phyloP scores from a whole-genome alignment of 2,888 invertebrate species.

The Oxytorus armatus region DNA sequence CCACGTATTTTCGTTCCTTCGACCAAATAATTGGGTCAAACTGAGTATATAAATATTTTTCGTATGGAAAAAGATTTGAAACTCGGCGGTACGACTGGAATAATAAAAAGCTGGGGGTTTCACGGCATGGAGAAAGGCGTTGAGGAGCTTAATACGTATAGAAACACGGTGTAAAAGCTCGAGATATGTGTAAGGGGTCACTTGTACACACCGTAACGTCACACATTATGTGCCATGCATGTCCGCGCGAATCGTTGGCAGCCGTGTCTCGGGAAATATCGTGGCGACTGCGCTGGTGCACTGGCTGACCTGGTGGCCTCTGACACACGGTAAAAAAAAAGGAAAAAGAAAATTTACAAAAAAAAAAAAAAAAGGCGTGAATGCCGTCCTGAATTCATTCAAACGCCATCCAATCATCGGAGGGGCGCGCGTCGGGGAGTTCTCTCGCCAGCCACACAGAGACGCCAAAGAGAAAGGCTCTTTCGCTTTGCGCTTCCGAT shows the following conservation, averaged over 20 bases:
- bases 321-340: conserved; percentile 30
- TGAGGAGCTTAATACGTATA: conserved; percentile 16
- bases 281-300: conserved; percentile 36
- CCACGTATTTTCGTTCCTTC: conserved; percentile 7
- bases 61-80: conserved; percentile 30
- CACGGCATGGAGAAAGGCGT: conserved; percentile 25
- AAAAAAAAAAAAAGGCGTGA: conserved; percentile 74
- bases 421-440: conserved; percentile 26
- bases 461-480: conserved; percentile 18
- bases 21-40: conserved; percentile 18
- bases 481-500: conserved; percentile 11
- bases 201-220: conserved; percentile 9
- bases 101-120: conserved; percentile 31
- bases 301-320: conserved; percentile 48
- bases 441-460: conserved; percentile 22
- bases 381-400: conserved; percentile 77
- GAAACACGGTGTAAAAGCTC: conserved; percentile 14
- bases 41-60: conserved; percentile 29
- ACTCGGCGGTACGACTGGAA: not conserved
- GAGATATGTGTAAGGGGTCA: conserved; percentile 17
- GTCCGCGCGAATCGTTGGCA: conserved; percentile 31
- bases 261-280: conserved; percentile 45
- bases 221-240: conserved; percentile 37
- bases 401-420: conserved; percentile 71
- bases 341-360: conserved; percentile 59